Evolutionary conservation across 2,797 vertebrate species (phyloP).

Genomic region (Acropternis orthonyx): DNA sequence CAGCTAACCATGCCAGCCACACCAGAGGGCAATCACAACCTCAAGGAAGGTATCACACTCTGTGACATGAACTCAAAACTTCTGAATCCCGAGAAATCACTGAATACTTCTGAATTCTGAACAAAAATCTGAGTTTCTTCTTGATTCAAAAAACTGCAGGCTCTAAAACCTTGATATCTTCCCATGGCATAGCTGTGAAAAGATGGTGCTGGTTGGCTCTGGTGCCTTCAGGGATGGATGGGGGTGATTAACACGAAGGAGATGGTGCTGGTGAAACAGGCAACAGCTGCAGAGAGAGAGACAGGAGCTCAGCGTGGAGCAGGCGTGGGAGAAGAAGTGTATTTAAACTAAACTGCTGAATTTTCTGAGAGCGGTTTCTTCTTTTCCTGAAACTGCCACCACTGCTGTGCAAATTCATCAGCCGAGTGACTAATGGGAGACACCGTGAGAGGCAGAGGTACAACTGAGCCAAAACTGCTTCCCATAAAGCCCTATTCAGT

Average conservation of each 20-base stretch:
- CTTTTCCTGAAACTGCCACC: conserved; percentile 50
- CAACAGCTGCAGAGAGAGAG: conserved; percentile 27
- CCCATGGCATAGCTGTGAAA: not conserved
- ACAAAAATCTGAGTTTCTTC: not conserved
- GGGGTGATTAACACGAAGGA: conserved; percentile 11
- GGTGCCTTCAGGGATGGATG: not conserved
- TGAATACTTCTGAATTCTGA: not conserved
- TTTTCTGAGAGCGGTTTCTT: conserved; percentile 50
- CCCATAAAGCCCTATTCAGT: conserved; percentile 56
- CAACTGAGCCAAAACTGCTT: conserved; percentile 47
- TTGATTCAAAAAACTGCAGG: not conserved
- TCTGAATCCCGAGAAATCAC: not conserved
- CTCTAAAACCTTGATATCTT: not conserved
- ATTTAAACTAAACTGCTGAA: conserved; percentile 61
- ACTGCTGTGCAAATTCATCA: conserved; percentile 65
- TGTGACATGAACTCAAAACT: not conserved
- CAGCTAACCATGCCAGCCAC: not conserved
- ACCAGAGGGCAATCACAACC: not conserved
- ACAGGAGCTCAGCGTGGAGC: not conserved
- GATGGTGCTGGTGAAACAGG: not conserved
- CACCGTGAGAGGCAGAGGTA: conserved; percentile 45
- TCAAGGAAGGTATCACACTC: not conserved
- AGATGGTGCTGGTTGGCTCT: not conserved
- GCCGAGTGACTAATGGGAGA: conserved; percentile 56
- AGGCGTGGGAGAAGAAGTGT: conserved; percentile 43